phyloP scores from a whole-genome alignment of 2,113 vertebrate genomes.

The Podarcis cretensis region DNA sequence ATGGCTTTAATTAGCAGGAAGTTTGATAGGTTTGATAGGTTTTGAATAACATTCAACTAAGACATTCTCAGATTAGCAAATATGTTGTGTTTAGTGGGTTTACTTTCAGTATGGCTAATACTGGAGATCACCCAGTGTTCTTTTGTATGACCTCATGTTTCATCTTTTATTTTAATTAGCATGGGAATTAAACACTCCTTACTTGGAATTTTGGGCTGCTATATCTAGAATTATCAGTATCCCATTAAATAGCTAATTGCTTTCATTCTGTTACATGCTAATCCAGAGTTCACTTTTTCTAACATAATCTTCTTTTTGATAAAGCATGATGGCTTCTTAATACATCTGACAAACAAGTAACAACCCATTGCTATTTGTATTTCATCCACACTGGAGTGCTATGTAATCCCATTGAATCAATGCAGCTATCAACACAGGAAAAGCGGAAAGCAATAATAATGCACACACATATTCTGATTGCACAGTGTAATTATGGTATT shows the following conservation, averaged over 20 bases:
- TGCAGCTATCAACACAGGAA: neutral
- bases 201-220: neutral
- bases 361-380: neutral
- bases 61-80: no score
- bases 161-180: neutral
- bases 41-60: neutral
- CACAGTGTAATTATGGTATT: neutral
- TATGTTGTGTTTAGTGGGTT: no score
- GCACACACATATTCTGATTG: neutral
- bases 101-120: no score
- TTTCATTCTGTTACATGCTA: neutral
- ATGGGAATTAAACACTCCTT: neutral
- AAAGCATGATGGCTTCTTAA: neutral
- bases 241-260: neutral
- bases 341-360: neutral
- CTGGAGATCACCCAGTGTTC: neutral
- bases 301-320: neutral
- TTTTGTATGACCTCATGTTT: neutral
- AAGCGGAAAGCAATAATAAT: neutral
- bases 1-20: neutral
- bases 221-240: neutral
- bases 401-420: neutral
- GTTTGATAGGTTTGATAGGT: neutral
- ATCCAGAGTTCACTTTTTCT: neutral
- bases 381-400: neutral